Evolutionary conservation across 92 coral and sea anemone genomes (phyloP).

Genomic region (Heteractis magnifica): DNA sequence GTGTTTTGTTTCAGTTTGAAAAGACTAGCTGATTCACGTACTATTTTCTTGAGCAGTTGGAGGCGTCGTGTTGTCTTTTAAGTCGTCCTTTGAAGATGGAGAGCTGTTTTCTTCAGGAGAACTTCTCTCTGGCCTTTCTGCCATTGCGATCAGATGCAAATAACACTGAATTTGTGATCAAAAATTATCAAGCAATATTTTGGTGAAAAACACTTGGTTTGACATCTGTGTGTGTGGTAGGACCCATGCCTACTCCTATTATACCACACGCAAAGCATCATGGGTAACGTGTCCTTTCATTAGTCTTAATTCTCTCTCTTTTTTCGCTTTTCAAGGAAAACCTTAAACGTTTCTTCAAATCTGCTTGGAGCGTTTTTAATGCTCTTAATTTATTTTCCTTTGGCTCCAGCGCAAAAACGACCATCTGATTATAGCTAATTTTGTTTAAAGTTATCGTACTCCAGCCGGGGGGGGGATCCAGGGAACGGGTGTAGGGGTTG

Average conservation of each 20-base stretch:
- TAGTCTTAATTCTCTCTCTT: no score
- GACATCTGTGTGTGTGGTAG: background rate
- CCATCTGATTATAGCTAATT: no score
- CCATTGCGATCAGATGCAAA: conserved; percentile 5
- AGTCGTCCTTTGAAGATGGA: conserved; percentile 14
- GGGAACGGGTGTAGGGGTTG: no score
- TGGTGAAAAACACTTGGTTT: background rate
- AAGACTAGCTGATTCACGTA: background rate
- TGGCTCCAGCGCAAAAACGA: no score
- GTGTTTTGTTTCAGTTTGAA: background rate
- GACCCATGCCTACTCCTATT: conserved; percentile 8
- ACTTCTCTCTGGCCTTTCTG: conserved; percentile 26
- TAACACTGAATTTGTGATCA: background rate
- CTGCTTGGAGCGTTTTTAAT: no score
- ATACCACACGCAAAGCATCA: conserved; percentile 4
- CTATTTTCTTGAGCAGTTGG: conserved; percentile 8
- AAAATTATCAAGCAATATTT: background rate
- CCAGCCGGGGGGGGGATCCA: no score
- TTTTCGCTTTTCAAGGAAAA: no score
- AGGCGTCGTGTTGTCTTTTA: background rate
- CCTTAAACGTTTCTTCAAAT: no score
- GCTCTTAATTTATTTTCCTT: no score
- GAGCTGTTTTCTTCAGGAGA: conserved; percentile 8
- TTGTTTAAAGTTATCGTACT: no score
- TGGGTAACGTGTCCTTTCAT: background rate